Evolutionary conservation across 2,797 vertebrate species (phyloP), one percentile per base, ranked within the genome.

Genomic region (Spinus olivaceus): DNA sequence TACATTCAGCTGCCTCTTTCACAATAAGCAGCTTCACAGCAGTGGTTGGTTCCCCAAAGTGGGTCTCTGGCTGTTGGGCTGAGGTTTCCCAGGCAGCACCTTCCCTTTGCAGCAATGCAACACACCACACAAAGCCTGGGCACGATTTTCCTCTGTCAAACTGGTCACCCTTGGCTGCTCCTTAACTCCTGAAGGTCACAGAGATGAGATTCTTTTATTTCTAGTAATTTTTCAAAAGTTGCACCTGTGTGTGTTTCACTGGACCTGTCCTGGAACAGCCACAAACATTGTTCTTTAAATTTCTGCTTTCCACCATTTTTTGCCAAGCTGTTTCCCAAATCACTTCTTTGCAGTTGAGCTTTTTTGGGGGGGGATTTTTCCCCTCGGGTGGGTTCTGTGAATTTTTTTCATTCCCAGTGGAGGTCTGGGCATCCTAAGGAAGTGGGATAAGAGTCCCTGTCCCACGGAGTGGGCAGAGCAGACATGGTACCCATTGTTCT

Each of bases 401-500:
- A n/a, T 59, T 64, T 54, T n/a, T 41, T 64, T 49, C 21, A 16
- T 91, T 92, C 87, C 72, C 72, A 39, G 33, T 6, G 23, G 71
- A 80, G 69, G 6, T 54, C 76, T 85, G 89, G 60, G 91, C 89
- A 94, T 21, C 73, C 25, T 59, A 73, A 80, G 91, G 94, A 93
- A 94, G 84, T 14, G 65, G 92, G 71, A 73, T 70, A 44, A 85
- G 66, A 14, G 86, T 32, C 86, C 53, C 61, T 8, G 1, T 70
- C 82, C 28, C 79, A n/a, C 0, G 3, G 88, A 53, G 77, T 71
- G 72, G 92, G 80, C 86, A 88, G 79, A 77, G 65, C 94, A 94
- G 41, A 22, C 87, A 12, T 39, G 67, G 50, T 42, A 33, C 79
- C 87, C 81, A 94, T 94, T 92, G 94, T 94, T 94, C 94, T 94